Percentiles rank a stretch among this genome's conserved stretches.
Evolutionary conservation across 2,888 invertebrate genomes (phyloP).

Genomic region (Hypomecis atomaria): DNA sequence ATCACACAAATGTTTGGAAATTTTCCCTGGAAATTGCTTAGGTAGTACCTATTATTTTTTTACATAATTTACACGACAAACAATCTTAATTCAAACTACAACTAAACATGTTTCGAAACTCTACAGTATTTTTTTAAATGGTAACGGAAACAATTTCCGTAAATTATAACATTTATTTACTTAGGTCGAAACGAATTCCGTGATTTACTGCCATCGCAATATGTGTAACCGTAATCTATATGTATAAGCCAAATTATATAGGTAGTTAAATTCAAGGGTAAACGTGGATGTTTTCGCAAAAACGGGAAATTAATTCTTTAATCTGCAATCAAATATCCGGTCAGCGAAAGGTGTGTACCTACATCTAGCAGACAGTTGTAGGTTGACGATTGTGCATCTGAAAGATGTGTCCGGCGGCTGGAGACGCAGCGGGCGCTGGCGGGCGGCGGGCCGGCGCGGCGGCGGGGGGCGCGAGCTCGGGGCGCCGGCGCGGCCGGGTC

Average conservation of each 20-base stretch:
- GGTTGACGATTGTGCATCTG: constrained; percentile 77
- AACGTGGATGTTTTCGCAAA: background rate
- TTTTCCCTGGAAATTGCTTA: no score
- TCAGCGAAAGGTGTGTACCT: constrained; percentile 45
- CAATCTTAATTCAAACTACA: no score
- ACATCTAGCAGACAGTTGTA: constrained; percentile 68
- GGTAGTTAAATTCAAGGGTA: background rate
- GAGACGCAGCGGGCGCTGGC: constrained; percentile 52
- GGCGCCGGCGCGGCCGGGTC: constrained; percentile 80
- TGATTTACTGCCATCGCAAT: constrained; percentile 41
- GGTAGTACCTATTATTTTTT: no score
- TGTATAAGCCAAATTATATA: background rate
- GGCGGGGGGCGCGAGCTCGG: constrained; percentile 70
- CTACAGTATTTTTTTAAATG: no score
- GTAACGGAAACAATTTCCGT: no score
- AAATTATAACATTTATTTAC: no score
- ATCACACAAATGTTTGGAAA: no score
- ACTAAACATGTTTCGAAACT: no score
- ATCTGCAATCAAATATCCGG: constrained; percentile 56
- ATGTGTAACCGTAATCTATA: constrained; percentile 8
- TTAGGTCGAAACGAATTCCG: constrained; percentile 31
- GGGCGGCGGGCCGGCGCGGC: constrained; percentile 48
- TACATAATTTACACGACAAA: no score
- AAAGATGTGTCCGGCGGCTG: constrained; percentile 70
- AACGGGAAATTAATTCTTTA: constrained; percentile 48